phyloP scores from a whole-genome alignment of 2,113 vertebrate species.

The Paradisaea rubra region DNA sequence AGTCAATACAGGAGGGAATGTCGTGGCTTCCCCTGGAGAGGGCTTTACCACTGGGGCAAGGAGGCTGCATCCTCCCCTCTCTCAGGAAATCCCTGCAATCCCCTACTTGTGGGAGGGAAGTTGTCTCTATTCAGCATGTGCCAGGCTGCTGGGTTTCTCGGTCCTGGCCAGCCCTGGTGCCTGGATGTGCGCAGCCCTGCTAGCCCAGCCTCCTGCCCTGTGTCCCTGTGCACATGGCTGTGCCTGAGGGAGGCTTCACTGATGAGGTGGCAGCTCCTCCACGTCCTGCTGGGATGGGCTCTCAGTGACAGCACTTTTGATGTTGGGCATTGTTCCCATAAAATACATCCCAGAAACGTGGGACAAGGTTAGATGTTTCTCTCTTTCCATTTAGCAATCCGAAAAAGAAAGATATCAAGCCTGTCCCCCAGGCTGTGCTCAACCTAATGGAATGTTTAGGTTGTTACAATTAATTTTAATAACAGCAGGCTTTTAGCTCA shows the following conservation, averaged over 20 bases:
- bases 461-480: neutral
- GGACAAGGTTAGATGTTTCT: neutral
- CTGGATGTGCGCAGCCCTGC: neutral
- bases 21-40: accelerated
- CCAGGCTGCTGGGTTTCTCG: neutral
- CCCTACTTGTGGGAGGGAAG: neutral
- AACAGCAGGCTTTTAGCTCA: neutral
- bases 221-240: accelerated
- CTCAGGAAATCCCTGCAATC: neutral
- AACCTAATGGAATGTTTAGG: neutral
- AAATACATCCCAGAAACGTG: neutral
- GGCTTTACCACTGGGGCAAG: neutral
- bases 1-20: accelerated
- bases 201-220: neutral
- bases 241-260: neutral
- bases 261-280: neutral
- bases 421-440: neutral
- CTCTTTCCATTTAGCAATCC: neutral
- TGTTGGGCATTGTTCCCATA: accelerated
- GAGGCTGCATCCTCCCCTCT: neutral
- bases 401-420: neutral
- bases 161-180: neutral
- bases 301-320: accelerated
- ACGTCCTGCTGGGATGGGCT: accelerated
- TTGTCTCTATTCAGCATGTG: neutral